Evolutionary conservation across 1,140 invertebrate species (phyloP).

Genomic region (Pachyrhynchus sulphureomaculatus): DNA sequence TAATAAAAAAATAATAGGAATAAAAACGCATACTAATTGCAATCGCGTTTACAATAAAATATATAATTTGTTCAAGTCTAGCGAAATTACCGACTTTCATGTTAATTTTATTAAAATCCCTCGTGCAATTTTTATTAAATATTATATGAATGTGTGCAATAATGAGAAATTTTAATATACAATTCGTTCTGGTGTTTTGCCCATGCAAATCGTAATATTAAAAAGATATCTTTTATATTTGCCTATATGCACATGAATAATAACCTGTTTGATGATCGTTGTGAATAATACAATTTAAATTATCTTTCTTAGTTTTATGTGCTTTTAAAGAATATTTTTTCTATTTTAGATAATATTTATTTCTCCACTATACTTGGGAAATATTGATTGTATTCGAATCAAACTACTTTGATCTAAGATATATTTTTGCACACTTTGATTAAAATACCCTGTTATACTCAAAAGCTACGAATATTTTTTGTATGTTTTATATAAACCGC

Average conservation of each 20-base stretch:
- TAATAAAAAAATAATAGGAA: constrained; percentile 19
- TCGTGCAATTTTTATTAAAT: constrained; percentile 18
- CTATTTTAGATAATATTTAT: too few species aligned
- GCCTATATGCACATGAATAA: constrained; percentile 8
- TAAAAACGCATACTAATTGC: constrained; percentile 10
- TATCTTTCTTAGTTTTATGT: background rate
- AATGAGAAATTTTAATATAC: constrained; percentile 24
- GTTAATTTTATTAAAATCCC: constrained; percentile 25
- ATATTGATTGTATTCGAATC: too few species aligned
- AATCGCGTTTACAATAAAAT: constrained; percentile 28
- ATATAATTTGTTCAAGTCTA: constrained; percentile 26
- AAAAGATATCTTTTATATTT: constrained; percentile 18
- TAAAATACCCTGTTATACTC: too few species aligned
- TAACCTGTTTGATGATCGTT: too few species aligned
- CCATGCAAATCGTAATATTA: constrained; percentile 19
- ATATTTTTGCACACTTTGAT: too few species aligned
- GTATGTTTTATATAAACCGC: too few species aligned
- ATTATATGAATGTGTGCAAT: constrained; percentile 14
- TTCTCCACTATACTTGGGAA: too few species aligned
- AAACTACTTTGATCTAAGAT: too few species aligned
- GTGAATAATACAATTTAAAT: constrained; percentile 19
- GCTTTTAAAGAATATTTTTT: too few species aligned
- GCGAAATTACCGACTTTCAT: constrained; percentile 18
- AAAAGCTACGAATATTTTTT: too few species aligned
- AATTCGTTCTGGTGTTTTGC: constrained; percentile 16